Evolutionary conservation across 2,888 invertebrate genomes (phyloP), one percentile per base, ranked within the genome.

Genomic region (Germaria angustata): DNA sequence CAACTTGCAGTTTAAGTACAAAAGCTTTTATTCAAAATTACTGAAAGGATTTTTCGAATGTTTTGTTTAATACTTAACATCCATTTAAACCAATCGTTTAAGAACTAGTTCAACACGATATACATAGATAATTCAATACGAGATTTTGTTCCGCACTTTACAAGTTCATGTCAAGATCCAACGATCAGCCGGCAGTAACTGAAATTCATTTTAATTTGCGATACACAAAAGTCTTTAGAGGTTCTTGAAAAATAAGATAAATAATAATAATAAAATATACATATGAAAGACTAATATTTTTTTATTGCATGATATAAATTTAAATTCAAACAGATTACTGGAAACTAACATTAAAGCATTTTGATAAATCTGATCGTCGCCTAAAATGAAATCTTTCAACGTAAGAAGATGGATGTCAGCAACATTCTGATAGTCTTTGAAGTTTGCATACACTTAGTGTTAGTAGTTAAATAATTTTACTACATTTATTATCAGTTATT

Each of bases 391-490:
- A 46, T 32, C n/a, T 13, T 53, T 24, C 17, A 13, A 46, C 49
- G n/a, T n/a, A n/a, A n/a, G 39, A 3, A 51, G 24, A 39, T 28
- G 2, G 44, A 41, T 34, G 20, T 36, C 53, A 17, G 41, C n/a
- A 15, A 20, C 11, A 32, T 49, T 24, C 41, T 41, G 7, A 22
- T 20, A 15, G 36, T 15, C 22, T 13, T 7, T 7, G 22, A 51
- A 46, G 17, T 24, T 24, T 9, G 39, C 3, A 6, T 28, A 13
- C 61, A 24, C 15, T 53, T 24, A 39, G 24, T 24, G 36, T 59
- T 66, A 72, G 66, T 80, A 73, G 59, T 59, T 68, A 61, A 46
- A 80, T 73, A 68, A 80, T 66, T 80, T 80, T 80, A 80, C 73
- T 66, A 41, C 66, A 51, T 57, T 79, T 63, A n/a, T 53, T 69